Evolutionary conservation across 1,140 invertebrate genomes (phyloP).

Genomic region (Tyrophagus putrescentiae): DNA sequence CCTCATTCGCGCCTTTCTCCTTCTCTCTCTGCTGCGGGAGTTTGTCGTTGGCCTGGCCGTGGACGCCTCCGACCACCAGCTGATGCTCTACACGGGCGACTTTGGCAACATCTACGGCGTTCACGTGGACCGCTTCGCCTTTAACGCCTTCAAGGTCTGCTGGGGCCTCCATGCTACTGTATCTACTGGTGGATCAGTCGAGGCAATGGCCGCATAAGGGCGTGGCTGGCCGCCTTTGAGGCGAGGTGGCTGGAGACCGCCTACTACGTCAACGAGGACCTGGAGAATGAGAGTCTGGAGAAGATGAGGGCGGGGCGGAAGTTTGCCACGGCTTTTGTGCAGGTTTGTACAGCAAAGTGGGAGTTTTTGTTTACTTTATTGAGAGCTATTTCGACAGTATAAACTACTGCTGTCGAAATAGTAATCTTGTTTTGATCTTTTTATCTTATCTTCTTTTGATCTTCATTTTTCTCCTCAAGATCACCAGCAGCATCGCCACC

Average conservation of each 20-base stretch:
- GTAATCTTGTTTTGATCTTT: no score
- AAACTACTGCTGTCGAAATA: no score
- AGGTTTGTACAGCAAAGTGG: background rate
- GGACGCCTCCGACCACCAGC: background rate
- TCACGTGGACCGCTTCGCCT: constrained; percentile 12
- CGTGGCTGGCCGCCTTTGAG: constrained; percentile 13
- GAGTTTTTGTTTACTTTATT: no score
- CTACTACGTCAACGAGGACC: background rate
- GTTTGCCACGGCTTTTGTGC: background rate
- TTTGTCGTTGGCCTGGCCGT: background rate
- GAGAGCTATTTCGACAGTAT: no score
- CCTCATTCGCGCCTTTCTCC: no score
- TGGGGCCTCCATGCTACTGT: constrained; percentile 8
- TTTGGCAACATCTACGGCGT: background rate
- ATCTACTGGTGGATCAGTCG: constrained; percentile 9
- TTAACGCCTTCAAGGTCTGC: constrained; percentile 4
- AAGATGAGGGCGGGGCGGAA: background rate
- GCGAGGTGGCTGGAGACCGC: background rate
- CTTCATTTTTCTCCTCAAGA: no score
- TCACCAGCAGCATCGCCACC: background rate
- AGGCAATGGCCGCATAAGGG: background rate
- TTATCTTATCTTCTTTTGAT: no score
- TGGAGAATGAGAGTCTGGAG: background rate
- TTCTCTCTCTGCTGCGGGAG: no score
- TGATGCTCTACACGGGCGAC: constrained; percentile 14